Evolutionary conservation across 2,113 vertebrate genomes (phyloP).

Genomic region (Zosterops borbonicus): DNA sequence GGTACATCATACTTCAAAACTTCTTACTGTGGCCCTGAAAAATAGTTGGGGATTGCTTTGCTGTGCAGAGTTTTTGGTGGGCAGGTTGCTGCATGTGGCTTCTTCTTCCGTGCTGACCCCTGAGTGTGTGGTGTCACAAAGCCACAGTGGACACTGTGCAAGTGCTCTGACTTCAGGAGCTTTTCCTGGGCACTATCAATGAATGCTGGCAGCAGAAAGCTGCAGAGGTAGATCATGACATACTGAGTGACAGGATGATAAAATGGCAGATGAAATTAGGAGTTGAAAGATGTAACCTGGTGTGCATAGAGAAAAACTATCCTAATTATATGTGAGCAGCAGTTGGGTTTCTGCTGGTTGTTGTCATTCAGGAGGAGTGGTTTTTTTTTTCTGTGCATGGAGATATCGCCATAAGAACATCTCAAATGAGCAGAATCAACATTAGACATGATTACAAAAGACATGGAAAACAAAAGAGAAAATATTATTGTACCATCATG

Average conservation of each 20-base stretch:
- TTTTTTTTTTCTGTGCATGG: neutral
- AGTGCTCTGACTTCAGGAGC: neutral
- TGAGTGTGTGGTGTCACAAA: neutral
- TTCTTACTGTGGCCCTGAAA: neutral
- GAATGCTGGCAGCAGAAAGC: neutral
- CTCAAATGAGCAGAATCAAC: neutral
- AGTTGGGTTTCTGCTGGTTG: neutral
- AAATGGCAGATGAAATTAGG: neutral
- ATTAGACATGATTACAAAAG: neutral
- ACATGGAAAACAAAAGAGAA: neutral
- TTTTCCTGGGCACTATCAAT: neutral
- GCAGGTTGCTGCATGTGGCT: accelerated
- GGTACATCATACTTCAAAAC: neutral
- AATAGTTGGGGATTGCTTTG: neutral
- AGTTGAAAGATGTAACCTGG: neutral
- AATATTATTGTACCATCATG: neutral
- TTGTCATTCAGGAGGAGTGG: neutral
- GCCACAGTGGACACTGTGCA: accelerated
- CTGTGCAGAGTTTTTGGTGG: neutral
- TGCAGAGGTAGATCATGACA: neutral
- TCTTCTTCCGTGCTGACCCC: neutral
- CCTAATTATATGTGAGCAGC: neutral
- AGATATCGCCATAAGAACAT: neutral
- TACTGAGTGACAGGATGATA: neutral
- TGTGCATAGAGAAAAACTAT: accelerated